phyloP scores from a whole-genome alignment of 1,140 invertebrate species.

The Neotoxoptera formosana region DNA sequence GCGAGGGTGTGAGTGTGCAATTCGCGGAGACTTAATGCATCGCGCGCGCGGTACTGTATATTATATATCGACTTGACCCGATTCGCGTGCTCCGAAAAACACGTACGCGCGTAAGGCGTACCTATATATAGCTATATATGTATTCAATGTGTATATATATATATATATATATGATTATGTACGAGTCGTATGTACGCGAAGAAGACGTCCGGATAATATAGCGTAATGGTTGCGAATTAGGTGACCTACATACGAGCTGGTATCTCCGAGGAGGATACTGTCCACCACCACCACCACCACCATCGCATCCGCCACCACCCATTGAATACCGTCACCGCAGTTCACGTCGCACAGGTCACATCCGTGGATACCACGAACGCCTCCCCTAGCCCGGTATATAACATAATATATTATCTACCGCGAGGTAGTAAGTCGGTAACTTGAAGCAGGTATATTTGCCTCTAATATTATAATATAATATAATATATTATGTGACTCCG shows the following conservation, averaged over 20 bases:
- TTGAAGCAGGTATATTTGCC: not conserved
- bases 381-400: not conserved
- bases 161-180: not conserved
- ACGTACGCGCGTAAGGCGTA: not conserved
- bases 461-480: not conserved
- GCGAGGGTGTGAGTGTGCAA: not conserved
- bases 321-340: not conserved
- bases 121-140: not conserved
- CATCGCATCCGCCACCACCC: not conserved
- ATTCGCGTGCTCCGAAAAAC: not conserved
- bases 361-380: not conserved
- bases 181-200: not conserved
- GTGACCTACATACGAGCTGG: constrained; percentile 16
- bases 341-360: not conserved
- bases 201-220: constrained; percentile 16
- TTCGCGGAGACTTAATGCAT: not conserved
- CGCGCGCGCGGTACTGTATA: not conserved
- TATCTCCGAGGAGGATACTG: not conserved
- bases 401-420: not conserved
- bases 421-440: not conserved
- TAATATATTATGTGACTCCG: not conserved
- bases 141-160: not conserved
- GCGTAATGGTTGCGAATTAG: not conserved
- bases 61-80: constrained; percentile 7
- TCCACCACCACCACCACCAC: not conserved